Evolutionary conservation across 53 echinoderm and acorn worm genomes (phyloP), one percentile per base, ranked within the genome.

Genomic region (Luidia sarsii): DNA sequence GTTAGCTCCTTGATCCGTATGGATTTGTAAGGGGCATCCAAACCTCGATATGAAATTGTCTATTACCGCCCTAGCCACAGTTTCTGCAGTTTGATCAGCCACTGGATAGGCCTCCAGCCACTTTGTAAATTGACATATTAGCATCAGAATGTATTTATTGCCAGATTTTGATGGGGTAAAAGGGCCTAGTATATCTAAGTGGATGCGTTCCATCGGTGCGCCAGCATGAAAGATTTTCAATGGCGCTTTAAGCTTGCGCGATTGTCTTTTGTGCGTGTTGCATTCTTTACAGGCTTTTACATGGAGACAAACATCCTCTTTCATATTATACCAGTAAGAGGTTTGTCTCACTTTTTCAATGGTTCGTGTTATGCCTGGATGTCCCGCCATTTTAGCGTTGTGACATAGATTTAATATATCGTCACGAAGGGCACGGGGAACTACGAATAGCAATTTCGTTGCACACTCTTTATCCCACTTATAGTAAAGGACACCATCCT

Each of bases 21-120:
- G n/a, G n/a, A n/a, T n/a, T n/a, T n/a, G n/a, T n/a, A 86, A 22
- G 22, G 86, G 86, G 7, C 43, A 49, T 7, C 89, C 86, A 38
- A 79, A 82, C 33, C 86, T 53, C 34, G 89, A 31, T 29, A 92
- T 73, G 45, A 90, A 85, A 53, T 90, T 86, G 24, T 85, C 48
- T 54, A 90, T 57, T n/a, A 70, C 19, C 61, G 51, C 64, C 6
- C 71, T 27, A 4, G 90, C 90, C 6, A 80, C 80, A 7, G 23
- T 51, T 31, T 50, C 48, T 9, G 81, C 70, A 7, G 51, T 69
- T 43, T 89, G 89, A 21, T 85, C 80, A 35, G 80, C 80, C 2
- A 89, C 32, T 0, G 90, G 67, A 52, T 85, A 85, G 2, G 70
- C 80, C 37, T 89, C 90, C 2, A 80, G 6, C 90, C 85, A 85